Evolutionary conservation across 2,888 invertebrate genomes (phyloP), one percentile per base, ranked within the genome.

Genomic region (Germaria angustata): DNA sequence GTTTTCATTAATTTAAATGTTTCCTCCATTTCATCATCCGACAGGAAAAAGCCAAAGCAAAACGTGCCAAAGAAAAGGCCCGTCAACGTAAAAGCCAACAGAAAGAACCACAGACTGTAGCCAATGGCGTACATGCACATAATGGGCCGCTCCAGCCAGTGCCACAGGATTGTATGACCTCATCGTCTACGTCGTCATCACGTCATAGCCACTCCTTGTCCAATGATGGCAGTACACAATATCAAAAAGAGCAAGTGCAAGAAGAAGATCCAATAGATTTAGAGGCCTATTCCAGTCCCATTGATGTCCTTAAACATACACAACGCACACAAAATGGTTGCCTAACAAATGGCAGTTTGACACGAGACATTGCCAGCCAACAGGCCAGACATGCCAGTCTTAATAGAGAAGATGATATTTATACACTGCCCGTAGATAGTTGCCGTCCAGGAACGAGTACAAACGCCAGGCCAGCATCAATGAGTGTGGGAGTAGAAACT

Each of bases 61-160:
- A 93, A 86, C 92, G 95, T 83, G 95, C 95, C 7, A 93, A 94
- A 86, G 95, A 95, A 87, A 92, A 94, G 86, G 95, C 95, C 13
- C 93, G 94, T 76, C 93, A 93, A 85, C 94, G 94, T 87, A 93
- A 94, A 32, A 92, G 92, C 84, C 92, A 92, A 84, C 91, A 89
- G 24, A 90, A 89, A 59, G 90, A 90, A 84, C 84, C 4, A 88
- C 75, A 69, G 55, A 36, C 49, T 36, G 49, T 20, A 55, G 51
- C 82, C 7, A 86, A 83, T 69, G 83, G 87, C n/a, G 80, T 86
- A 2, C 79, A 65, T n/a, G 11, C 46, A 0, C 89, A 90, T 36
- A 88, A 91, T 44, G 92, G 91, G 1, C 92, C 90, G 1, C 61
- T 89, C 28, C 72, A 89, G 49, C 87, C 90, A 20, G 83, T 89